A percentile compares a stretch with the other conserved stretches of the same genome.
phyloP scores from a whole-genome alignment of 1,140 invertebrate genomes.

The Dicyema japonicum region DNA sequence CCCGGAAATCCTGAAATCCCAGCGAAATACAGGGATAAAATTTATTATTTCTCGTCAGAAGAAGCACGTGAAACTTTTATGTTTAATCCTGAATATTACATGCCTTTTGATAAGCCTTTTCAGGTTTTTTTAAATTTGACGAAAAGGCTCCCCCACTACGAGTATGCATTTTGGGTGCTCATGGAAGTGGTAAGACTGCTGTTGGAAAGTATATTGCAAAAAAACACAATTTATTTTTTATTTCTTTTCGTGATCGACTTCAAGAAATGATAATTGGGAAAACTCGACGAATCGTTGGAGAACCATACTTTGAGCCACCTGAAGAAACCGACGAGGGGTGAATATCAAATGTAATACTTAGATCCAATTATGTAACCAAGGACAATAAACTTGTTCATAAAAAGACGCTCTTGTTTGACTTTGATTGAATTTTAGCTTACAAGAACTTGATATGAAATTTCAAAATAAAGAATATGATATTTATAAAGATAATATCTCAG shows the following conservation, averaged over 20 bases:
- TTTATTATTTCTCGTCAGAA: constrained; percentile 13
- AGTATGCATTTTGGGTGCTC: constrained; percentile 12
- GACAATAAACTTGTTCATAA: background rate
- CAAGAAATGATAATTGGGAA: constrained; percentile 19
- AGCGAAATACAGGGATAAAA: constrained; percentile 13
- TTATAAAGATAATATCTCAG: background rate
- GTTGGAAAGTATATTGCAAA: constrained; percentile 14
- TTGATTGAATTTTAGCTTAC: too few species aligned
- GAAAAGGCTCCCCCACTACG: constrained; percentile 12
- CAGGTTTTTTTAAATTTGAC: constrained; percentile 7
- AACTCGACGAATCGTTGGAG: constrained; percentile 12
- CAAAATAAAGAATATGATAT: background rate
- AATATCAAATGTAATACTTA: constrained; percentile 1
- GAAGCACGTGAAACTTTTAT: constrained; percentile 14
- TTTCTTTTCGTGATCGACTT: constrained; percentile 15
- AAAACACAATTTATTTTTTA: constrained; percentile 17
- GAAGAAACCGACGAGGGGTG: background rate
- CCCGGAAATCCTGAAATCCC: constrained; percentile 17
- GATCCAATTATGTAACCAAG: constrained; percentile 1
- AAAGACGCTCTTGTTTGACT: constrained; percentile 7
- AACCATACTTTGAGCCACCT: background rate
- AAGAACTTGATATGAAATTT: constrained; percentile 1
- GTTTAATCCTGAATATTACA: constrained; percentile 9
- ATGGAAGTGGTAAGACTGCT: constrained; percentile 15
- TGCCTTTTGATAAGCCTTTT: constrained; percentile 9